Conservation (phyloP, 2,888 invertebrate genomes). For the Myopa testacea region DNA sequence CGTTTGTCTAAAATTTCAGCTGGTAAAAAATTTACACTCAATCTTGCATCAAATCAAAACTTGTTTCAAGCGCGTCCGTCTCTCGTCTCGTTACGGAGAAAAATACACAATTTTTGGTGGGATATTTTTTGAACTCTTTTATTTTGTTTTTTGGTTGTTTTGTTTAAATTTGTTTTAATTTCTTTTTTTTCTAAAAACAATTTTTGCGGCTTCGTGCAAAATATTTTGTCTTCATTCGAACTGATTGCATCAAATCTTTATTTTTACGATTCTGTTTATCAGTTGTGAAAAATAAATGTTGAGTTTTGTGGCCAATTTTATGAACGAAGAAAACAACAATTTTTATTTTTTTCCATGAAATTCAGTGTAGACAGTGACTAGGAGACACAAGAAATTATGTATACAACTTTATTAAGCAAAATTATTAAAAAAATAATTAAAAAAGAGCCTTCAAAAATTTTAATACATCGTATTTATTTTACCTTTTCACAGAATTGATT, state of each 20-base stretch:
- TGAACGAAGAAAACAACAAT: background rate
- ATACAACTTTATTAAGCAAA: no score
- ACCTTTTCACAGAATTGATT: no score
- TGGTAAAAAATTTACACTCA: background rate
- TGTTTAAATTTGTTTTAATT: background rate
- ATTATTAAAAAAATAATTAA: no score
- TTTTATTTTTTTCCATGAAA: background rate
- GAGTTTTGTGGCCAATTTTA: background rate
- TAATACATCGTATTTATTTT: no score
- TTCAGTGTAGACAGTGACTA: background rate
- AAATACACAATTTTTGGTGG: background rate
- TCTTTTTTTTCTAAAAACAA: background rate
- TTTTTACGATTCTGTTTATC: conserved; percentile 9
- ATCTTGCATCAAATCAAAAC: conserved; percentile 13
- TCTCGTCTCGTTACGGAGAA: background rate
- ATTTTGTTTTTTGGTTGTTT: background rate
- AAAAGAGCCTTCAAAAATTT: no score
- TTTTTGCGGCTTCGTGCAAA: no score
- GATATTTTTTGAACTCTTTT: background rate
- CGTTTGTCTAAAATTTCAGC: conserved; percentile 9
- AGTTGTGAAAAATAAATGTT: background rate
- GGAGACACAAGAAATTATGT: no score
- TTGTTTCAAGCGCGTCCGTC: background rate
- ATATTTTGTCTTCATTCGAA: background rate
- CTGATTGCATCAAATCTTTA: conserved; percentile 14